Evolutionary conservation across 2,797 vertebrate genomes (phyloP).

Genomic region (Varecia variegata): DNA sequence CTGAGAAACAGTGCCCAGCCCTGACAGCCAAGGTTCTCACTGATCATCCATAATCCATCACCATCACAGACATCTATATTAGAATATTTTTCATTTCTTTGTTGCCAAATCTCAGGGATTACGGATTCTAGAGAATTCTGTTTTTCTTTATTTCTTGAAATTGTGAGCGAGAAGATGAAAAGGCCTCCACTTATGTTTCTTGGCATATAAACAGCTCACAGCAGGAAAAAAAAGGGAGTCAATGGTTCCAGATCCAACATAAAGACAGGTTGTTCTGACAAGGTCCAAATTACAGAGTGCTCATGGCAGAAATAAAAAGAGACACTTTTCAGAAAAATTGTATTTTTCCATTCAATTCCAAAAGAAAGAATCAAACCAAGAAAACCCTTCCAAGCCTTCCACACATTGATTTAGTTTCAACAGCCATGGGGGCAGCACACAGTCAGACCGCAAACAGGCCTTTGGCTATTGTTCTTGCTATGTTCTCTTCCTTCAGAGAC

Average conservation of each 20-base stretch:
- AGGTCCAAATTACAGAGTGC: conserved; percentile 39
- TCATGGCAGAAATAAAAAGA: conserved; percentile 40
- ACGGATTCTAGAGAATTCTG: conserved; percentile 23
- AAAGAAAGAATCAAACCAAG: conserved; percentile 30
- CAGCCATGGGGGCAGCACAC: not conserved
- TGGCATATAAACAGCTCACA: conserved; percentile 59
- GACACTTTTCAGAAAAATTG: conserved; percentile 49
- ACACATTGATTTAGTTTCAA: not conserved
- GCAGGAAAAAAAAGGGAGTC: conserved; percentile 42
- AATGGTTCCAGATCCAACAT: conserved; percentile 58
- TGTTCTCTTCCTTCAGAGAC: not conserved
- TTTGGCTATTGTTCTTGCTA: not conserved
- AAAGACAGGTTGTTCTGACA: conserved; percentile 67
- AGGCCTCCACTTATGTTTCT: conserved; percentile 43
- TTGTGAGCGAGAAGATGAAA: conserved; percentile 30
- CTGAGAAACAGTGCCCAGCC: not conserved
- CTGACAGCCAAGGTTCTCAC: not conserved
- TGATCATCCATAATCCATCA: not conserved
- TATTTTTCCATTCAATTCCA: conserved; percentile 30
- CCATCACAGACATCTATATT: not conserved
- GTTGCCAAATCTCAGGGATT: not conserved
- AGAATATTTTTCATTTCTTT: conserved; percentile 34
- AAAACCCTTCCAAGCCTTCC: not conserved
- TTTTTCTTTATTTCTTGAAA: conserved; percentile 44
- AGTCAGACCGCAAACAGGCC: not conserved